Evolutionary conservation across 2,797 vertebrate species (phyloP).

Genomic region (Euphonia xanthogaster): DNA sequence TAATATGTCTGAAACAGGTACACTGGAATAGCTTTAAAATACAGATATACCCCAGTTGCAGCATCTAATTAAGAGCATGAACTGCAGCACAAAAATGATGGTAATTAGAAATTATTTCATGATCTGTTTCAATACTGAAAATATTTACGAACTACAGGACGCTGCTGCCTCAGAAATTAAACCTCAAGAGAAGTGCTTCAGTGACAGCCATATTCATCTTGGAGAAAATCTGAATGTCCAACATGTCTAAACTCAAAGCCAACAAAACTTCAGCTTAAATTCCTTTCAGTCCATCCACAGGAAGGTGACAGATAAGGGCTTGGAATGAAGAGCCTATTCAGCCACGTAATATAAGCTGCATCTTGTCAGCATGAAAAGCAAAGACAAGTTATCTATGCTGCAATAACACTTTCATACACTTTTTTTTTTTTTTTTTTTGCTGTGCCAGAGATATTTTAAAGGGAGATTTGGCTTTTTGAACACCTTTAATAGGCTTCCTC

Average conservation of each 20-base stretch:
- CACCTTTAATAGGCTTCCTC: constrained; percentile 82
- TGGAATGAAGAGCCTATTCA: not conserved
- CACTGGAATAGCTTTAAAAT: not conserved
- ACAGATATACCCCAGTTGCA: not conserved
- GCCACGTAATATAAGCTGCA: not conserved
- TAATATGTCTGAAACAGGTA: not conserved
- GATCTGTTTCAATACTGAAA: not conserved
- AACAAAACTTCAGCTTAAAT: not conserved
- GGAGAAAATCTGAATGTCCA: not conserved
- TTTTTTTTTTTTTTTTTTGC: constrained; percentile 2
- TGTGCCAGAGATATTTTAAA: constrained; percentile 43
- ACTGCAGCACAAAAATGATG: not conserved
- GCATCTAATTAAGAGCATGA: not conserved
- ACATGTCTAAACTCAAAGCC: not conserved
- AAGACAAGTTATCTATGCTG: not conserved
- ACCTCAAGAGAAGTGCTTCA: not conserved
- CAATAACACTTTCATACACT: not conserved
- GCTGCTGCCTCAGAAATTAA: not conserved
- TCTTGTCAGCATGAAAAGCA: not conserved
- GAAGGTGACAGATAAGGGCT: not conserved
- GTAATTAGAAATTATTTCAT: not conserved
- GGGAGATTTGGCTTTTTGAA: constrained; percentile 62
- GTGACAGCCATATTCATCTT: not conserved
- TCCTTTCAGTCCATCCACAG: not conserved
- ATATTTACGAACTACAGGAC: not conserved